Base-by-base conservation (phyloP, 2,797 vertebrate genomes). In the Chloroceryle amazona region DNA sequence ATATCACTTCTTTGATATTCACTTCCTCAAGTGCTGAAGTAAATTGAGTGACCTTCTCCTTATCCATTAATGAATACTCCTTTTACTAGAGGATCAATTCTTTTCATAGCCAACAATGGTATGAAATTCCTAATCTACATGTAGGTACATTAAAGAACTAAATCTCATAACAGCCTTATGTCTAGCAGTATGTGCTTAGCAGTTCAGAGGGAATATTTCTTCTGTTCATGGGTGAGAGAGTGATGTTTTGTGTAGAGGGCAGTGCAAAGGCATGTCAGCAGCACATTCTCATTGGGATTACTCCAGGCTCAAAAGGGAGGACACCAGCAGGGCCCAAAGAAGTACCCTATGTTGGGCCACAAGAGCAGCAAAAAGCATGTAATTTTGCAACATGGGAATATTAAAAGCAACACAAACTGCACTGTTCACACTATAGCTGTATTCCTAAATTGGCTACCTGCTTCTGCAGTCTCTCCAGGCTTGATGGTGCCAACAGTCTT, bases 1-100 rank as follows among this genome's bases (percentile, higher is more conserved):
- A 49, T 47, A 47, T 47, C 46, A 47, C 22, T 47, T 47, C 46
- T 47, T 47, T 47, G 46, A 47, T 23, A 46, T 46, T 46, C 46
- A 23, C 52, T 94, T 91, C 25, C 82, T 92, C 29, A 22, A 72
- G 31, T 92, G 65, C 33, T 63, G 60, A 90, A 39, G 52, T 87
- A 90, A 91, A 87, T 11, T 33, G 49, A 86, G 23, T 81, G 76
- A 90, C 81, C 67, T 96, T 92, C 66, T 92, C 67, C 63, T 90
- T 78, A 78, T 55, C 78, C 66, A 33, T 84, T 93, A 85, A 92
- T 41, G 61, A 83, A 76, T 72, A 82, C n/a, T 76, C 19, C 28
- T 96, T 95, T 93, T 73, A 87, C 51, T 81, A 79, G 51, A 70
- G 42, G 46, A 74, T 84, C 89, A 72, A 41, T 92, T 88, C 14